Conservation (phyloP, 2,797 vertebrate genomes). For the Notolabrus celidotus region DNA sequence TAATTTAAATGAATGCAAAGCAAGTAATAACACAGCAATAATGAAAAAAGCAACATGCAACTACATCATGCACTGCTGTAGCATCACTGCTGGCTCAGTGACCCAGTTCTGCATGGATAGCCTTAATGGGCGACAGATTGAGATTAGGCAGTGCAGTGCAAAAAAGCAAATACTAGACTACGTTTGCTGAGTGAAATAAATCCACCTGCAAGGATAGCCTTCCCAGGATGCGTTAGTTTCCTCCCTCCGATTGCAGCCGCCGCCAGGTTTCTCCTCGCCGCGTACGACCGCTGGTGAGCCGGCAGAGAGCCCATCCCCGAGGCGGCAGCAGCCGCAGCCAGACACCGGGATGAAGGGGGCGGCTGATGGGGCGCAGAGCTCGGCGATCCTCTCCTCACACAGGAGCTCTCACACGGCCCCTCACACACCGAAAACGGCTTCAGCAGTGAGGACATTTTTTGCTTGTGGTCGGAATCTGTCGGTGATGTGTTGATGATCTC, state of each 20-base stretch:
- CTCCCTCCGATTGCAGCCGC: constrained; percentile 80
- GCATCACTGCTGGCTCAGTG: constrained; percentile 52
- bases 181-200: no score
- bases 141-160: constrained; percentile 39
- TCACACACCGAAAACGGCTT: constrained; percentile 83
- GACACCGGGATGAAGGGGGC: constrained; percentile 46
- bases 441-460: constrained; percentile 84
- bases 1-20: background rate
- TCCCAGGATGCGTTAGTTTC: constrained; percentile 83
- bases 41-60: background rate
- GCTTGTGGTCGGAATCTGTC: background rate
- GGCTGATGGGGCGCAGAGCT: constrained; percentile 36
- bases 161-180: background rate
- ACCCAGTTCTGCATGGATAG: constrained; percentile 68
- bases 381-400: constrained; percentile 63
- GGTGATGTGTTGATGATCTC: background rate
- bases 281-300: constrained; percentile 45
- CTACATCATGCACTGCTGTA: constrained; percentile 19
- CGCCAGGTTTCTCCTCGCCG: constrained; percentile 75
- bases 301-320: constrained; percentile 53
- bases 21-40: background rate
- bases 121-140: constrained; percentile 63
- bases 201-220: constrained; percentile 87
- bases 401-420: constrained; percentile 75
- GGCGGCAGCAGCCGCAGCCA: constrained; percentile 40